These are phyloP conservation scores for Hypena proboscidalis DNA, from an alignment of 2,888 invertebrate species.

Conservation along the genomic window DNA sequence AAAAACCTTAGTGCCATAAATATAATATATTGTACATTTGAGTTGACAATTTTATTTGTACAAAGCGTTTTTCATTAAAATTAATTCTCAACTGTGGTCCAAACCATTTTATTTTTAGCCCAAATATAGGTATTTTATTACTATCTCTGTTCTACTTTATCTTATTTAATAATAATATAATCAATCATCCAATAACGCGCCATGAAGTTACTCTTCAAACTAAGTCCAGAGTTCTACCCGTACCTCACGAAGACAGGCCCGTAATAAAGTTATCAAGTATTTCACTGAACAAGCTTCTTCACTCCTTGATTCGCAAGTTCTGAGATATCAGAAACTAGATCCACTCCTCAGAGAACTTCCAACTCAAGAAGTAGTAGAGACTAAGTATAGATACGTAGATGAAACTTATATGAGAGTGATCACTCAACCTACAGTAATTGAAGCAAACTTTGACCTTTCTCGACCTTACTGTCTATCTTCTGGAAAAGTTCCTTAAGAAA, in stretches of 20 bases:
- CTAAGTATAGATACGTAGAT: constrained; percentile 19
- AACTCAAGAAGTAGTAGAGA: constrained; percentile 21
- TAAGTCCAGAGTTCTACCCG: constrained; percentile 4
- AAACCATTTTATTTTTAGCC: too few relatives aligned
- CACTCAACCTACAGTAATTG: constrained; percentile 26
- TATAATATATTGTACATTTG: too few relatives aligned
- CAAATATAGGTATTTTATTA: too few relatives aligned
- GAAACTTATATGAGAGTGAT: constrained; percentile 15
- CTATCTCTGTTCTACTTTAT: too few relatives aligned
- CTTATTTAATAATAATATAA: not conserved
- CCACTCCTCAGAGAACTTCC: constrained; percentile 23
- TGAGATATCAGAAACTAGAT: constrained; percentile 41
- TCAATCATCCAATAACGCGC: constrained; percentile 3
- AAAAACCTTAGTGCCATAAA: too few relatives aligned
- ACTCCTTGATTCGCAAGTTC: constrained; percentile 24
- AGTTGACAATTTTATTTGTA: too few relatives aligned
- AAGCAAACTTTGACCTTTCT: constrained; percentile 24
- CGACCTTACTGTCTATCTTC: constrained; percentile 12
- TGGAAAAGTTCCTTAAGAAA: constrained; percentile 21
- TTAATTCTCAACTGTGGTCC: too few relatives aligned
- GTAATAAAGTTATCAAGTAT: constrained; percentile 39
- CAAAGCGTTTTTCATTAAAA: too few relatives aligned
- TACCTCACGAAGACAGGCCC: constrained; percentile 11
- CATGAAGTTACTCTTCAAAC: constrained; percentile 9
- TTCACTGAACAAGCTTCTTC: constrained; percentile 17